Conservation (phyloP, 2,888 invertebrate species). For the Seira ritae region DNA sequence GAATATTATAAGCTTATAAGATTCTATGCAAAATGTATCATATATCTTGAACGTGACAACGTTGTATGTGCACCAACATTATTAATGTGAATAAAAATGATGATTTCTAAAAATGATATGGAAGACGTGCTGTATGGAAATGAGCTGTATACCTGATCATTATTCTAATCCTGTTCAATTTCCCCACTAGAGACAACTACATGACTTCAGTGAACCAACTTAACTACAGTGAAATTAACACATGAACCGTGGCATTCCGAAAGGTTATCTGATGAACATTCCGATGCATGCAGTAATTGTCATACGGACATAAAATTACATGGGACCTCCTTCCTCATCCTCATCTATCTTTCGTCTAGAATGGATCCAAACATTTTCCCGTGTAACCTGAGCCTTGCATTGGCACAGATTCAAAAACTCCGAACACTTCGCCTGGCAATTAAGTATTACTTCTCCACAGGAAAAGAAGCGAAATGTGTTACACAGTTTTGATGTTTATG, state of each 20-base stretch:
- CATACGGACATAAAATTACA: background rate
- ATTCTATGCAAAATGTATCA: constrained; percentile 2
- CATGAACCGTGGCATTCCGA: constrained; percentile 4
- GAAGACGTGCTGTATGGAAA: constrained; percentile 56
- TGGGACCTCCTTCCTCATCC: constrained; percentile 1
- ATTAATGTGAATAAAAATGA: constrained; percentile 33
- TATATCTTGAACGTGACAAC: constrained; percentile 6
- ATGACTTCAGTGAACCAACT: background rate
- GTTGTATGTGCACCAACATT: background rate
- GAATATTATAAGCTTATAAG: too few species aligned
- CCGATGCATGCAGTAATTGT: background rate
- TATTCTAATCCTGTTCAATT: background rate
- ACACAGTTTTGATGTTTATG: background rate
- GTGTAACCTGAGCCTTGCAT: background rate
- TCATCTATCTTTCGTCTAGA: background rate
- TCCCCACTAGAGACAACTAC: background rate
- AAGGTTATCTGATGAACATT: constrained; percentile 15
- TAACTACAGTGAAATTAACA: background rate
- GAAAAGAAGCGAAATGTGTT: background rate
- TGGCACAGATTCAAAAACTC: constrained; percentile 4
- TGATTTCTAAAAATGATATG: constrained; percentile 47
- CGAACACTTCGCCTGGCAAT: background rate
- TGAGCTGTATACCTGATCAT: constrained; percentile 25
- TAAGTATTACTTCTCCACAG: background rate
- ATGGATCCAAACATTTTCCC: background rate